Conservation (phyloP, 2,113 vertebrate species). For the Girardinichthys multiradiatus region DNA sequence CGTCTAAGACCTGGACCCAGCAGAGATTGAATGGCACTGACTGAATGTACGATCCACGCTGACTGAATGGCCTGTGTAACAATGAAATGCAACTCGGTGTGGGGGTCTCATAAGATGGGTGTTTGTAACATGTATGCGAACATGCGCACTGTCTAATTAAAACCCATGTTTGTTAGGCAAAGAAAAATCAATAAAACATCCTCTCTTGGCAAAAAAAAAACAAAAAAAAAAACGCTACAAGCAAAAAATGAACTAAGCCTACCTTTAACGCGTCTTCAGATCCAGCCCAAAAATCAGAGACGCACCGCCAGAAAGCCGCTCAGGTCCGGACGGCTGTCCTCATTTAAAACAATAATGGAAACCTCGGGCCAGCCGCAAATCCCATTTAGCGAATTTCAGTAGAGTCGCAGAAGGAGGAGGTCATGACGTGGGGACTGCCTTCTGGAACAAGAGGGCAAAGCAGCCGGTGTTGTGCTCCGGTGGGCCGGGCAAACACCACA, state of each 20-base stretch:
- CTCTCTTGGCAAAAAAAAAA: neutral
- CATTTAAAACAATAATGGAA: slow-evolving; percentile 64
- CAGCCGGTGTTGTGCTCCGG: slow-evolving; percentile 33
- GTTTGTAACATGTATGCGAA: neutral
- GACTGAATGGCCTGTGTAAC: slow-evolving; percentile 60
- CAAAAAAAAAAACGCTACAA: slow-evolving; percentile 1
- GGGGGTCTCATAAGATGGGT: neutral
- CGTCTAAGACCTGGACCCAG: slow-evolving; percentile 35
- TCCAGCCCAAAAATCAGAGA: slow-evolving; percentile 65
- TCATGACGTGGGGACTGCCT: slow-evolving; percentile 66
- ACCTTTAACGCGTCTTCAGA: slow-evolving; percentile 74
- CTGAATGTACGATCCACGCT: slow-evolving; percentile 38
- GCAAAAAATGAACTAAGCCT: slow-evolving; percentile 40
- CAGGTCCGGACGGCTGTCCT: slow-evolving; percentile 66
- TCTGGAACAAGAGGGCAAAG: slow-evolving; percentile 51
- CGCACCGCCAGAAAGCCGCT: slow-evolving; percentile 56
- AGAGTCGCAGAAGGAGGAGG: slow-evolving; percentile 46
- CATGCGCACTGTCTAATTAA: neutral
- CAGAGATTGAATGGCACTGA: slow-evolving; percentile 38
- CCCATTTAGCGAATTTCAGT: slow-evolving; percentile 71
- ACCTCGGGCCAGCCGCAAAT: slow-evolving; percentile 55
- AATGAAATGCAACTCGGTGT: slow-evolving; percentile 63
- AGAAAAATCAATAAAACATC: neutral
- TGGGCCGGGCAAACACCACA: slow-evolving; percentile 41
- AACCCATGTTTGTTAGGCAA: neutral